Conservation (phyloP, 2,888 invertebrate genomes). For the Drosophila sordidapex region DNA sequence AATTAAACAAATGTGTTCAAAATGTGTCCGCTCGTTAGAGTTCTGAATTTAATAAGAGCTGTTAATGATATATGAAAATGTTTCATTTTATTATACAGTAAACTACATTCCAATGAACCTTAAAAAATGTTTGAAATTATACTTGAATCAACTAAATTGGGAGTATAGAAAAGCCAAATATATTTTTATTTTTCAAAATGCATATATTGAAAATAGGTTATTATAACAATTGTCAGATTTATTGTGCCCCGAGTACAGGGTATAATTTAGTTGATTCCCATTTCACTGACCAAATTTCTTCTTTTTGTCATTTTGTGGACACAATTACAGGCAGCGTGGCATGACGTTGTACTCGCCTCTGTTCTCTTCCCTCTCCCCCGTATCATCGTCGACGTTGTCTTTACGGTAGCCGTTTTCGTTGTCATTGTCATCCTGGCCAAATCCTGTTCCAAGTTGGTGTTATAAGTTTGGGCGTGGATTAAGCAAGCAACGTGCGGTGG, state of each 20-base stretch:
- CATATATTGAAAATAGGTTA: not conserved
- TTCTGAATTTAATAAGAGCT: not conserved
- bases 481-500: slow-evolving; percentile 50
- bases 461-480: slow-evolving; percentile 65
- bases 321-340: slow-evolving; percentile 38
- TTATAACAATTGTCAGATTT: not conserved
- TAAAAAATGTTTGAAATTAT: not conserved
- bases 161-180: not conserved
- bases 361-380: not conserved
- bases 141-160: not conserved
- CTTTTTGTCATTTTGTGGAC: slow-evolving; percentile 37
- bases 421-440: slow-evolving; percentile 50
- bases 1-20: not conserved
- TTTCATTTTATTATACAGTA: not conserved
- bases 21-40: not conserved
- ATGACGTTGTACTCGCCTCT: slow-evolving; percentile 1
- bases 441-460: slow-evolving; percentile 58
- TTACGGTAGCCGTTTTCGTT: slow-evolving; percentile 16
- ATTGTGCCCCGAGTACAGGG: not conserved
- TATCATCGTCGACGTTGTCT: not conserved
- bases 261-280: slow-evolving; percentile 4
- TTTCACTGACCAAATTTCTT: not conserved
- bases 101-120: not conserved
- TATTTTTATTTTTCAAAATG: not conserved
- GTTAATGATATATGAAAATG: not conserved